These are phyloP conservation scores for Atlantisia rogersi DNA, from an alignment of 2,113 vertebrate species.

Conservation along the genomic window DNA sequence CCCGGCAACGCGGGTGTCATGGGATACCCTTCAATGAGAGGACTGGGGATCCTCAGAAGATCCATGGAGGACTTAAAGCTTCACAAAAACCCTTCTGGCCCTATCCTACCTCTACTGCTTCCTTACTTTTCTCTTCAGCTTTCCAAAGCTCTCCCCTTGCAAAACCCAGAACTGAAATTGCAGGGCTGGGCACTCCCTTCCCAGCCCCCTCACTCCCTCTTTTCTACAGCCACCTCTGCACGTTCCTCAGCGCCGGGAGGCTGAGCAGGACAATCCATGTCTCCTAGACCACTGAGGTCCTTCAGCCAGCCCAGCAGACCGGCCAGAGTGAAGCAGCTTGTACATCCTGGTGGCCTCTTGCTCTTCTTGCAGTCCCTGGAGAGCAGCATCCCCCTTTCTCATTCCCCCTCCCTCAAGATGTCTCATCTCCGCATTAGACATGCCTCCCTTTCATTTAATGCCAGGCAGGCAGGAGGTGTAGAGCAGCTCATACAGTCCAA, in stretches of 20 bases:
- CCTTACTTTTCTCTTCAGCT: conserved; percentile 2
- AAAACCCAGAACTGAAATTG: conserved; percentile 56
- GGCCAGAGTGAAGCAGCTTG: not conserved
- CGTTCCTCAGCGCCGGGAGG: not conserved
- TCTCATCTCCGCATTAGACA: not conserved
- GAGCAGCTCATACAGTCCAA: not conserved
- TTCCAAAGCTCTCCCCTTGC: conserved; percentile 51
- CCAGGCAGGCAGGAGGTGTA: not conserved
- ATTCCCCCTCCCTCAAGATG: not conserved
- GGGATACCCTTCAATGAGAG: not conserved
- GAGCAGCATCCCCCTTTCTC: not conserved
- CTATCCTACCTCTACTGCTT: not conserved
- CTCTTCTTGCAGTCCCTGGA: not conserved
- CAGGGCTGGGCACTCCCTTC: not conserved
- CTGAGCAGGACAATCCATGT: accelerated
- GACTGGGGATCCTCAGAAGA: accelerated
- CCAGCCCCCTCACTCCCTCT: not conserved
- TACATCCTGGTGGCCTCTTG: not conserved
- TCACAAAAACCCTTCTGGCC: not conserved
- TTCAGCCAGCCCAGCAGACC: not conserved
- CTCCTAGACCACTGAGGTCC: not conserved
- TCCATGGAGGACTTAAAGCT: not conserved
- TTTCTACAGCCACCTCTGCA: not conserved
- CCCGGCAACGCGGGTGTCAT: accelerated
- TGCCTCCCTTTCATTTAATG: not conserved